Conservation (phyloP, 2,113 vertebrate species). For the Catharus bicknelli region DNA sequence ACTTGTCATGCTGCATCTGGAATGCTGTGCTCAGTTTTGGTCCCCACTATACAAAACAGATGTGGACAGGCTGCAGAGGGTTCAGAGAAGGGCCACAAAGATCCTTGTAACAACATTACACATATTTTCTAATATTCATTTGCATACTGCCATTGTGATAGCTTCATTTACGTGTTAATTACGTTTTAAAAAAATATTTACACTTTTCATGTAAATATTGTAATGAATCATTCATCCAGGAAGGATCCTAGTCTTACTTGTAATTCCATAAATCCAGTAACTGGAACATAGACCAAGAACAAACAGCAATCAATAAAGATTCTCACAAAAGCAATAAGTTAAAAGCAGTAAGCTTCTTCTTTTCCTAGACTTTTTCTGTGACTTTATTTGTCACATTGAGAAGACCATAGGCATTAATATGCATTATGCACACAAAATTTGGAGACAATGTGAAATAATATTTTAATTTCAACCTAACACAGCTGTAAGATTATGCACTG, state of each 20-base stretch:
- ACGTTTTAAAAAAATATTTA: not conserved
- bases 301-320: not conserved
- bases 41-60: no score
- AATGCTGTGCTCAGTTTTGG: not conserved
- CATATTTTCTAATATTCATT: not conserved
- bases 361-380: not conserved
- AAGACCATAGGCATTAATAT: not conserved
- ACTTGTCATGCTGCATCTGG: not conserved
- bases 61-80: not conserved
- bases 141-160: not conserved
- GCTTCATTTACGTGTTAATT: not conserved
- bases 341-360: not conserved
- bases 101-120: not conserved
- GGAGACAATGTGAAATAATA: not conserved
- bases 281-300: not conserved
- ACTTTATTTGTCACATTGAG: not conserved
- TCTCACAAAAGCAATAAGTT: not conserved
- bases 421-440: not conserved
- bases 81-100: not conserved
- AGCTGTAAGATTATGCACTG: not conserved
- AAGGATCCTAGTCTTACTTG: not conserved
- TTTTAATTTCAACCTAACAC: not conserved
- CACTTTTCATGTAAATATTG: constrained; percentile 3
- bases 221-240: not conserved
- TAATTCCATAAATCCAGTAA: not conserved